Conservation (phyloP, 2,113 vertebrate genomes). For the Sceloporus undulatus region DNA sequence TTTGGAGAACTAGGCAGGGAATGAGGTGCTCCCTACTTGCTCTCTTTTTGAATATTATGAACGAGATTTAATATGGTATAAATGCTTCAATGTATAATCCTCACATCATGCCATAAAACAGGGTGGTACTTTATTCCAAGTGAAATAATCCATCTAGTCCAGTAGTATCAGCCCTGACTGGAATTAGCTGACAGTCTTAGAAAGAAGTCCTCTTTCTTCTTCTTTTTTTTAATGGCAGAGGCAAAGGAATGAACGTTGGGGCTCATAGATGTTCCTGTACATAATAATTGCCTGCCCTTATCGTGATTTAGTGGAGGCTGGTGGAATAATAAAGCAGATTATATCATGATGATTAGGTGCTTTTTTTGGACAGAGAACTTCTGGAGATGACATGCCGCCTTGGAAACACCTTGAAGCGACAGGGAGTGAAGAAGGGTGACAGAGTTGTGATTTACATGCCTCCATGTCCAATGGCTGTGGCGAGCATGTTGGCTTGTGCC, state of each 20-base stretch:
- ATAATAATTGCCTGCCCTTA: not conserved
- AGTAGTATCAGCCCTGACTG: not conserved
- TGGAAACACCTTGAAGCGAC: constrained; percentile 80
- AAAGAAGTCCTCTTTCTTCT: not conserved
- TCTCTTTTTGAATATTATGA: not conserved
- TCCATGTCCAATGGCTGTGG: constrained; percentile 80
- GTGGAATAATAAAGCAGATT: not conserved
- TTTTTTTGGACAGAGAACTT: constrained; percentile 75
- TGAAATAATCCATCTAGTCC: not conserved
- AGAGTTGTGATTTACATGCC: constrained; percentile 87
- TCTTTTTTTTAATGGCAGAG: not conserved
- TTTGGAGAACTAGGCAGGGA: not conserved
- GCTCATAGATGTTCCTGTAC: not conserved
- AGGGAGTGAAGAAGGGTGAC: constrained; percentile 80
- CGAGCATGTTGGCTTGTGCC: constrained; percentile 85
- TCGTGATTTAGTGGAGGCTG: not conserved
- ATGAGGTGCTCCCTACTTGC: not conserved
- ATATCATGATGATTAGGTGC: constrained; percentile 17
- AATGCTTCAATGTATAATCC: not conserved
- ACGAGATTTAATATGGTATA: not conserved
- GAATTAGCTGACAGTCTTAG: not conserved
- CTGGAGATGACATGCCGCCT: constrained; percentile 83
- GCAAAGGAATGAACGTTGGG: too few relatives aligned
- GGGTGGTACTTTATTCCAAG: not conserved
- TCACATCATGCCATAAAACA: not conserved